Evolutionary conservation across 2,113 vertebrate genomes (phyloP), one percentile per base, ranked within the genome.

Genomic region (Fulica atra): DNA sequence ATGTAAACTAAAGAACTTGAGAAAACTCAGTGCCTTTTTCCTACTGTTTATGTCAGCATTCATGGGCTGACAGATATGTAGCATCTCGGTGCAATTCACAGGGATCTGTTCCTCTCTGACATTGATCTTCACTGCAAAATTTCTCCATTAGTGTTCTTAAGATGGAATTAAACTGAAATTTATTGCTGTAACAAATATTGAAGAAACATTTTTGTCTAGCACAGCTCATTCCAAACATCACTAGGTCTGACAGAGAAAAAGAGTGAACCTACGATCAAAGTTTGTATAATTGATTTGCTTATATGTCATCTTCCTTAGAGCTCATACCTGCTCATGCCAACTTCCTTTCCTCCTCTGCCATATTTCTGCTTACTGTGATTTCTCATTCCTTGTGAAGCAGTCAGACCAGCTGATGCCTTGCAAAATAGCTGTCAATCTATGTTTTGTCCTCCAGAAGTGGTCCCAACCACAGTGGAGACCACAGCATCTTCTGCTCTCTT

Each of bases 401-500:
- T 73, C 50, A 95, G 82, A 80, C 64, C 79, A 93, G 54, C 66
- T 96, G 77, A 94, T 23, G 66, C 53, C 71, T 88, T 95, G 46
- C 10, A 92, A 91, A 96, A 94, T 29, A 44, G 3, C 64, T 95
- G 66, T 56, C 71, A 86, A 11, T 72, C 71, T 94, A 63, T 3
- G 10, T 71, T 93, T 63, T 82, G 66, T 94, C 72, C 84, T 95
- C 73, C 84, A 91, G 87, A 93, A 96, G 89, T 33, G 40, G 25
- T 53, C 73, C 54, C 42, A 82, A 72, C 57, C 69, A 42, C n/a
- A 88, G 95, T 1, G 53, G 57, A 87, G 56, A 78, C 57, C 33
- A n/a, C 31, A 46, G 77, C n/a, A 81, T 91, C 60, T 93, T 89
- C 76, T 96, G 88, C 74, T 13, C 7, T 78, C 63, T 42, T 50